Percentiles rank a stretch among this genome's conserved stretches.
Evolutionary conservation across 1,140 invertebrate genomes (phyloP).

Genomic region (Trachelipus rathkii): DNA sequence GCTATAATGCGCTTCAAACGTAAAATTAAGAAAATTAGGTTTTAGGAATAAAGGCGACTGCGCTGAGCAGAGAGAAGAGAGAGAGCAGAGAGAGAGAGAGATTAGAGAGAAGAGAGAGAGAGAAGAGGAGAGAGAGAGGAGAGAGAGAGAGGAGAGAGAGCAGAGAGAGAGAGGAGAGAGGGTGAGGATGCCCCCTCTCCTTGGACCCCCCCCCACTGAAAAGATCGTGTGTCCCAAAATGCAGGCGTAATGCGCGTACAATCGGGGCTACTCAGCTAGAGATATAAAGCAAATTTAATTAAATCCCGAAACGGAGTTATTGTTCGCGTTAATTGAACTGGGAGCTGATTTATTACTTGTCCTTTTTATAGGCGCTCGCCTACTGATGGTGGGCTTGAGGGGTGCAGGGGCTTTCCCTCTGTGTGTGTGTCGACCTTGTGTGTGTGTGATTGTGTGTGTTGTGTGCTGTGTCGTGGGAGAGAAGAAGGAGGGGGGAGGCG

Average conservation of each 20-base stretch:
- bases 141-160: background rate
- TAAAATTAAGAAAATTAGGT: too few relatives aligned
- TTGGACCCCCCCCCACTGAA: background rate
- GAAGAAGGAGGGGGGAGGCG: background rate
- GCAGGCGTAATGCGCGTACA: background rate
- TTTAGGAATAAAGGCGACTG: too few relatives aligned
- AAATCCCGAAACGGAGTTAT: slow-evolving; percentile 27
- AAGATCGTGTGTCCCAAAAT: background rate
- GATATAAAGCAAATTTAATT: slow-evolving; percentile 33
- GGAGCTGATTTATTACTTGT: slow-evolving; percentile 22
- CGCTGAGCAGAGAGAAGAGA: too few relatives aligned
- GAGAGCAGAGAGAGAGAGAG: too few relatives aligned
- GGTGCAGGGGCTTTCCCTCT: background rate
- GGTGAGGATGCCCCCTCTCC: background rate
- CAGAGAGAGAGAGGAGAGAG: too few relatives aligned
- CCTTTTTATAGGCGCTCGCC: background rate
- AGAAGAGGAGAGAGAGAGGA: background rate
- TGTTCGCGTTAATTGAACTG: slow-evolving; percentile 27
- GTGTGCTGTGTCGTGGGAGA: background rate
- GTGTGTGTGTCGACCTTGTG: too few relatives aligned
- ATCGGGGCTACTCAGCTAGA: slow-evolving; percentile 6
- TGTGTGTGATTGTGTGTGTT: too few relatives aligned
- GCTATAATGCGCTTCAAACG: too few relatives aligned
- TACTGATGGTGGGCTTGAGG: background rate
- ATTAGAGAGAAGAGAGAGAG: slow-evolving; percentile 10